Evolutionary conservation across 2,797 vertebrate species (phyloP).

Genomic region (Cottoperca gobio): DNA sequence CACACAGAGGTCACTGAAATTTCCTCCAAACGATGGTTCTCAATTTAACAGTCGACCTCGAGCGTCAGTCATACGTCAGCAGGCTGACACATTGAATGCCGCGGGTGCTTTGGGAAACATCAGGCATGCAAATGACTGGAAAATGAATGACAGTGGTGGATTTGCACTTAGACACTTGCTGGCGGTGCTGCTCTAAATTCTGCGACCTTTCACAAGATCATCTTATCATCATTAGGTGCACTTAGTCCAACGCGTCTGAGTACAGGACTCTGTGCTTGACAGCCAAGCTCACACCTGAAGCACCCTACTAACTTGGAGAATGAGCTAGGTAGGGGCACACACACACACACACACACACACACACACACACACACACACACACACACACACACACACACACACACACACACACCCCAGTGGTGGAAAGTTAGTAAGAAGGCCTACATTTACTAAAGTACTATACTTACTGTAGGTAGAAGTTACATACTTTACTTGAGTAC

Average conservation of each 20-base stretch:
- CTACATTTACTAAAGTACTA: background rate
- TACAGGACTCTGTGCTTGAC: background rate
- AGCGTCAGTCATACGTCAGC: constrained; percentile 51
- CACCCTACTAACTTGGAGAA: background rate
- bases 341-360: background rate
- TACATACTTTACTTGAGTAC: background rate
- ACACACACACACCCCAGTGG: background rate
- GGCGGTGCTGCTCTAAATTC: background rate
- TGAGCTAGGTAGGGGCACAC: too few relatives aligned
- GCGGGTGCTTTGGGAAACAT: constrained; percentile 21
- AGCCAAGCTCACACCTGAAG: background rate
- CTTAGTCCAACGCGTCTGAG: background rate
- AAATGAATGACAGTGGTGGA: constrained; percentile 16
- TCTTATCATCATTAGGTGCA: constrained; percentile 3
- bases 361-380: background rate
- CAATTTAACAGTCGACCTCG: constrained; percentile 32
- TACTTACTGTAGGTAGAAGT: background rate
- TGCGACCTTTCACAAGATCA: background rate
- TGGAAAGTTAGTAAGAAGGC: background rate
- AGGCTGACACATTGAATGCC: constrained; percentile 13
- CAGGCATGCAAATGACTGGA: constrained; percentile 16
- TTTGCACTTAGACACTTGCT: constrained; percentile 28
- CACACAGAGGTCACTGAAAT: constrained; percentile 63
- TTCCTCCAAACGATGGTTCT: constrained; percentile 45
- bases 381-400: background rate